These are phyloP conservation scores for Centropyge bicolor DNA, from an alignment of 2,797 vertebrate species.

Conservation along the genomic window DNA sequence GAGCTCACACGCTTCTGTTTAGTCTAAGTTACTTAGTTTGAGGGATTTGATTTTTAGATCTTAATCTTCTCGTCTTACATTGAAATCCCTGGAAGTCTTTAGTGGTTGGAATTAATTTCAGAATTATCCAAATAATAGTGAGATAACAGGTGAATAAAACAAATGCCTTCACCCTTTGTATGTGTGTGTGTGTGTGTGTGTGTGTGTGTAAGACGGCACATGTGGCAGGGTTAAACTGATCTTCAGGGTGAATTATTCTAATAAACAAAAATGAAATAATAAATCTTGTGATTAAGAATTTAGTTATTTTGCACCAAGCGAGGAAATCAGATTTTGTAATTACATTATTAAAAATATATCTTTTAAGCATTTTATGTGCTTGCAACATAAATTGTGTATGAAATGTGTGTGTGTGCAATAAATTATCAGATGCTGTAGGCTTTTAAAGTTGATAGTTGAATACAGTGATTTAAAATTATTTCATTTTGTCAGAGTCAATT, in stretches of 20 bases:
- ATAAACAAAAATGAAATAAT: too few relatives aligned
- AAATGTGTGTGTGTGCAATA: neutral
- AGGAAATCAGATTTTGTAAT: neutral
- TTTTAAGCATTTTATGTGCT: neutral
- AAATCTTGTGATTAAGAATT: too few relatives aligned
- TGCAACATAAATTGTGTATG: neutral
- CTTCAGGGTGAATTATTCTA: too few relatives aligned
- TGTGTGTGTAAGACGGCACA: neutral
- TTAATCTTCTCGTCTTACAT: constrained; percentile 24
- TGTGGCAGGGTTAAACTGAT: neutral
- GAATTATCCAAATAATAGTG: constrained; percentile 18
- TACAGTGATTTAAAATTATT: neutral
- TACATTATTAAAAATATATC: too few relatives aligned
- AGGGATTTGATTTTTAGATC: constrained; percentile 12
- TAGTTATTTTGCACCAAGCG: neutral
- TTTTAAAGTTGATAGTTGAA: neutral
- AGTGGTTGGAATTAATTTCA: constrained; percentile 22
- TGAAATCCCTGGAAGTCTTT: neutral
- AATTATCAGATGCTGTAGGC: neutral
- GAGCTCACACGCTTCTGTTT: constrained; percentile 23
- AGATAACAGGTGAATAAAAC: constrained; percentile 4
- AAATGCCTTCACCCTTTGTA: neutral
- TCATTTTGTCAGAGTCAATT: too few relatives aligned
- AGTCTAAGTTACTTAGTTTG: constrained; percentile 7
- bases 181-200: neutral